phyloP scores from a whole-genome alignment of 2,113 vertebrate genomes.

The Syngnathus typhle region DNA sequence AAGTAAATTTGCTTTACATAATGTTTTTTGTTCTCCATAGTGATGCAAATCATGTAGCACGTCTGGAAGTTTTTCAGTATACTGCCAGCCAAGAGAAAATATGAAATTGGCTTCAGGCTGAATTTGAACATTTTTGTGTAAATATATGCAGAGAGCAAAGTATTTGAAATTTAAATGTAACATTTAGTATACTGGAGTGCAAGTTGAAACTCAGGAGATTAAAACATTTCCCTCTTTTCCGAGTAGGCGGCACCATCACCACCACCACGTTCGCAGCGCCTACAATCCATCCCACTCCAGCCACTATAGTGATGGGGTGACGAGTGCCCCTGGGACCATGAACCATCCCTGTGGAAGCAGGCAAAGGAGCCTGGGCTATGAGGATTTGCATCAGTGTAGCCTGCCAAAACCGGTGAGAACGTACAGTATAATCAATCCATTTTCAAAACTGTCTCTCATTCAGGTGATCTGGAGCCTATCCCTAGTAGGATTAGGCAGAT shows the following conservation, averaged over 20 bases:
- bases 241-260: conserved; percentile 61
- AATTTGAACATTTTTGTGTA: conserved; percentile 12
- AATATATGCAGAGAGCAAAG: conserved; percentile 1
- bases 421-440: background rate
- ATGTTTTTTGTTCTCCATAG: background rate
- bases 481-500: background rate
- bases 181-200: background rate
- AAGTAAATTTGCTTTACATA: conserved; percentile 39
- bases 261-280: conserved; percentile 68
- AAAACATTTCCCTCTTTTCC: conserved; percentile 34
- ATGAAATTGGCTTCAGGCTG: conserved; percentile 1
- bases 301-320: conserved; percentile 91
- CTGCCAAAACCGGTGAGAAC: conserved; percentile 89
- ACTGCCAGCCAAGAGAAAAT: conserved; percentile 9
- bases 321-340: conserved; percentile 96
- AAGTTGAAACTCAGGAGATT: background rate
- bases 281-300: conserved; percentile 83
- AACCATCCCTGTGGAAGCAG: conserved; percentile 81
- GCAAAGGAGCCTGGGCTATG: conserved; percentile 85
- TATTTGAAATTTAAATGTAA: conserved; percentile 13
- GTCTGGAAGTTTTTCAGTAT: conserved; percentile 26
- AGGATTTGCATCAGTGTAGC: conserved; percentile 95
- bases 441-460: background rate
- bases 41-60: conserved; percentile 11
- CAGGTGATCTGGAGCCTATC: background rate